Evolutionary conservation across 53 echinoderm and acorn worm genomes (phyloP).

Genomic region (Henricia sp.): DNA sequence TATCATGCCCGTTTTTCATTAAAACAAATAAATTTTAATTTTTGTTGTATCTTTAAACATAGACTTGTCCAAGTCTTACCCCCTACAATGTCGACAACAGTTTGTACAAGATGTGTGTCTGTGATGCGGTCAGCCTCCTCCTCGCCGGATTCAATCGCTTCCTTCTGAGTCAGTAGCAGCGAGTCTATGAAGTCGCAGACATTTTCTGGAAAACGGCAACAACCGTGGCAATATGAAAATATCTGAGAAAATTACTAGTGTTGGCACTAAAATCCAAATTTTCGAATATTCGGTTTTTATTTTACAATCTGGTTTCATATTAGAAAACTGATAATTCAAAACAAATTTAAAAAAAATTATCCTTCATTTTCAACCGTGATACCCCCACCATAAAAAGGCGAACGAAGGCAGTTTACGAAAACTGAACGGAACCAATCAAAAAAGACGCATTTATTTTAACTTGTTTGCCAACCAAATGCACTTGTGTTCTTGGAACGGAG

Average conservation of each 20-base stretch:
- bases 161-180: slow-evolving; percentile 62
- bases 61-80: too few relatives aligned
- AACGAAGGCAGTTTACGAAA: neutral
- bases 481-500: too few relatives aligned
- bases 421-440: too few relatives aligned
- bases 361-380: neutral
- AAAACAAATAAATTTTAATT: neutral
- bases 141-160: slow-evolving; percentile 59
- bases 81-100: slow-evolving; percentile 71
- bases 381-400: neutral
- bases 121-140: slow-evolving; percentile 61
- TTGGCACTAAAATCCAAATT: too few relatives aligned
- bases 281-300: too few relatives aligned
- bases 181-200: slow-evolving; percentile 69
- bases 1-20: neutral
- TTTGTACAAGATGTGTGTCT: slow-evolving; percentile 72
- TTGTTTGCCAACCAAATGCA: too few relatives aligned
- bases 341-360: neutral
- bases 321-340: neutral
- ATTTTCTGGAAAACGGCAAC: slow-evolving; percentile 26
- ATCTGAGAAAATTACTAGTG: neutral
- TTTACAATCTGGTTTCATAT: neutral
- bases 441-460: too few relatives aligned
- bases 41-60: too few relatives aligned
- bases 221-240: neutral